Percentiles rank a stretch among this genome's conserved stretches.
phyloP scores from a whole-genome alignment of 1,140 invertebrate species.

The Acyrthosiphon pisum region DNA sequence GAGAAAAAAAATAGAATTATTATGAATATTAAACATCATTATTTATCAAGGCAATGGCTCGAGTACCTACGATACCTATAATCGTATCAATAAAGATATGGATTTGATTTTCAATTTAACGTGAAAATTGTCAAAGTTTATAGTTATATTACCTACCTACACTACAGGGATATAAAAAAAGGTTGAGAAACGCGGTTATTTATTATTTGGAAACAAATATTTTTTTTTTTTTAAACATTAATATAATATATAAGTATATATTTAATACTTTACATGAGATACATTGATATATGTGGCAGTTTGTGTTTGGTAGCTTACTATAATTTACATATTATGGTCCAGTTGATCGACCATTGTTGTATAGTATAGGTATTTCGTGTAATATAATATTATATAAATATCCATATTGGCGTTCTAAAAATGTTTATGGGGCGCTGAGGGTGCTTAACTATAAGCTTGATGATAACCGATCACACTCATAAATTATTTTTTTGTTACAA shows the following conservation, averaged over 20 bases:
- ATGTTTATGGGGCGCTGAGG: background rate
- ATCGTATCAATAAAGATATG: background rate
- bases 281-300: background rate
- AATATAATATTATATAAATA: background rate
- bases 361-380: background rate
- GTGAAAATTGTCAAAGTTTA: background rate
- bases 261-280: background rate
- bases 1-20: too few species aligned
- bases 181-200: background rate
- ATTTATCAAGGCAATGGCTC: background rate
- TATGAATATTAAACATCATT: too few species aligned
- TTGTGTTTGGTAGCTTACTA: background rate
- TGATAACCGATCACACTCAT: background rate
- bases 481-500: background rate
- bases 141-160: background rate
- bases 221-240: background rate
- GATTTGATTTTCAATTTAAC: background rate
- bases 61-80: too few species aligned
- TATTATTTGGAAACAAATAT: background rate
- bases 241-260: background rate
- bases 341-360: background rate
- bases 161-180: background rate
- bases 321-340: background rate
- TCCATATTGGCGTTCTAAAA: background rate
- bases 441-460: background rate